Percentiles rank a stretch among this genome's conserved stretches.
Conservation (phyloP, 2,797 vertebrate species). For the Brachymystax lenok region DNA sequence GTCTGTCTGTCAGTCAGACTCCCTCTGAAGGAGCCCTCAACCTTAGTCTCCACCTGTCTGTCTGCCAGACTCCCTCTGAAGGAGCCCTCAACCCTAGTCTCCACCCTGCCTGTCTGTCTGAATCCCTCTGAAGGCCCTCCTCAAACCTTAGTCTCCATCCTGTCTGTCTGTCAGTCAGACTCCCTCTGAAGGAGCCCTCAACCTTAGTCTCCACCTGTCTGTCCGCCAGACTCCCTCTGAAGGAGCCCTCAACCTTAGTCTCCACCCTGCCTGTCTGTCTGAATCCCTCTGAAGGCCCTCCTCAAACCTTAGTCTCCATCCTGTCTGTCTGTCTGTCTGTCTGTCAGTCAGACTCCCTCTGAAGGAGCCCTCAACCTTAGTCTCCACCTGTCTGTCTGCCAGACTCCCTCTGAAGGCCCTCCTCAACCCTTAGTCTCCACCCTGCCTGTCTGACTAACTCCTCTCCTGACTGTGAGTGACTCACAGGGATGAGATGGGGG, state of each 20-base stretch:
- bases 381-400: neutral
- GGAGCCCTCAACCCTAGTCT: neutral
- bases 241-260: neutral
- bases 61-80: neutral
- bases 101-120: neutral
- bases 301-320: neutral
- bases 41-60: too few species aligned
- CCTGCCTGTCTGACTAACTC: neutral
- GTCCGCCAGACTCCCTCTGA: neutral
- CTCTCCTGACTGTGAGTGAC: neutral
- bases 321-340: neutral
- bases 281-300: neutral
- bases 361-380: neutral
- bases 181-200: too few species aligned
- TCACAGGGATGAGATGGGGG: conserved; percentile 11
- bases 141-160: too few species aligned
- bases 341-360: neutral
- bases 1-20: too few species aligned
- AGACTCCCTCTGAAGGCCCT: neutral
- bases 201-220: too few species aligned
- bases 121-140: too few species aligned
- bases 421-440: neutral
- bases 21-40: too few species aligned
- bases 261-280: too few species aligned
- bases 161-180: too few species aligned